Base-by-base conservation (phyloP, 1,140 invertebrate genomes). In the Papilio helenus region DNA sequence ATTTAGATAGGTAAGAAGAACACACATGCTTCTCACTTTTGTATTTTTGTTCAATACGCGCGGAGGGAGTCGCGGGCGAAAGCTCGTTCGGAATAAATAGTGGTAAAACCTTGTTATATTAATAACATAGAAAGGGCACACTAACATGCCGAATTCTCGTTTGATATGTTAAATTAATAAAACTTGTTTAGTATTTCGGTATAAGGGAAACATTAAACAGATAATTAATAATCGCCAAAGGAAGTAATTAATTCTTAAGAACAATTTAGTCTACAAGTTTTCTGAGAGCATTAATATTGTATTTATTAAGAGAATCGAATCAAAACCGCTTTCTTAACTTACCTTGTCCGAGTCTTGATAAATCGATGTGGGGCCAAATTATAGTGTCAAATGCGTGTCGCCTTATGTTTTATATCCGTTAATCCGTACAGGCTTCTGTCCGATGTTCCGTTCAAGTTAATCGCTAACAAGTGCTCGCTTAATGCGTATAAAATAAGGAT, bases 331-430 rank as follows among this genome's bases (percentile, higher is more conserved):
- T 73, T 73, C 72, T 73, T 73, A 73, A 46, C 3, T 73, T 39
- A 39, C 34, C 44, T 26, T 65, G 23, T 65, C 23, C 7, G 34
- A 39, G 34, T 65, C 68, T 72, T 20, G 42, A 73, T 73, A 73
- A 73, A 73, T 44, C 49, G n/a, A 26, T 42, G 68, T 44, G 34
- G 72, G 39, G n/a, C 44, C 72, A 44, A 73, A 74, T 74, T 74
- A 74, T 51, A 49, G 42, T 74, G 72, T 74, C 72, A 74, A 74
- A 49, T 74, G 42, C 72, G 44, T 51, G 72, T 74, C 72, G 72
- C 72, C 39, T 74, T 74, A 74, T 74, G 72, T 74, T 74, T 74
- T 74, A 74, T 74, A 74, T 44, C 23, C 44, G 42, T 74, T 74
- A 74, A 74, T 74, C 72, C 72, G 44, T 49, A 74, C 72, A 49